Conservation (phyloP, 2,113 vertebrate genomes). For the Sorex fumeus region DNA sequence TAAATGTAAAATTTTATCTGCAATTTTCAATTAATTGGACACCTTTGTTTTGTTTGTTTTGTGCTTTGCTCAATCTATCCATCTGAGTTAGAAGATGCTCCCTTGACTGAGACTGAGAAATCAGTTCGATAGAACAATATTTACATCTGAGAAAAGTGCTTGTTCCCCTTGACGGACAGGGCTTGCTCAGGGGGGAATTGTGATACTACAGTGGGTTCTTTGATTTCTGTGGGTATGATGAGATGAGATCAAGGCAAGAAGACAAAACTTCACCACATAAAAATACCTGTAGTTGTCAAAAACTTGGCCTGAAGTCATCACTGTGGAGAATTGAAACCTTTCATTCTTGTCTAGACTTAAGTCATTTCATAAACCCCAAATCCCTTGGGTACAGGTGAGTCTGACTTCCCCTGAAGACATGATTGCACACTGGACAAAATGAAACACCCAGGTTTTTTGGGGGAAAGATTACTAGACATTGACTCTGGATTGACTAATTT, state of each 20-base stretch:
- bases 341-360: conserved; percentile 10
- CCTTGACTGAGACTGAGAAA: not conserved
- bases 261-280: not conserved
- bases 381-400: not conserved
- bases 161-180: not conserved
- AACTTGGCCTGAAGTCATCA: not conserved
- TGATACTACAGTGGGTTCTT: no score
- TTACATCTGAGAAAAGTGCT: not conserved
- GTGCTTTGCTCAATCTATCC: not conserved
- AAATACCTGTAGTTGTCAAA: not conserved
- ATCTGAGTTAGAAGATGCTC: not conserved
- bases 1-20: not conserved
- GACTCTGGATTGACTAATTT: not conserved
- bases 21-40: conserved; percentile 2
- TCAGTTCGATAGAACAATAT: no score
- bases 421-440: not conserved
- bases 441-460: not conserved
- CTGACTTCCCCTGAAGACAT: not conserved
- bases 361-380: not conserved
- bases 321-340: not conserved
- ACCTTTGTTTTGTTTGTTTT: not conserved
- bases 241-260: no score
- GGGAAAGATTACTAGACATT: not conserved
- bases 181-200: no score
- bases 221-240: no score